Base-by-base conservation (phyloP, 35 echinoderm and acorn worm species). In the Apostichopus parvimensis region DNA sequence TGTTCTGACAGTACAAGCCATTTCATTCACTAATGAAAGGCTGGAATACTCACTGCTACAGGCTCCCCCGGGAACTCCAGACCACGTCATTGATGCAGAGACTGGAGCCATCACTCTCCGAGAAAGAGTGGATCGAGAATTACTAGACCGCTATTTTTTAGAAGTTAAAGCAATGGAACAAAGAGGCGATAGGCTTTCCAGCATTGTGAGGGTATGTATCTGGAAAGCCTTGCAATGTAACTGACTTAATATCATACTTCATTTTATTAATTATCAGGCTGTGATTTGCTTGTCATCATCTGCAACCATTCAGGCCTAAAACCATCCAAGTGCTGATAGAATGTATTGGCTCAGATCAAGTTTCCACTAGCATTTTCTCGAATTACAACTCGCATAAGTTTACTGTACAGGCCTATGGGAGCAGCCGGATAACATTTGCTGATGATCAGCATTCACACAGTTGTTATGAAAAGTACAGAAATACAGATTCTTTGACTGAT, bases 141-240 rank as follows among this genome's bases (percentile, higher is more conserved):
- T 24, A 52, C 24, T 92, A 57, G 83, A 53, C 18, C 70, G 18
- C 15, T 94, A 94, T 66, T 96, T 86, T 73, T 13, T 96, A 64
- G 83, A 81, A 28, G 92, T 96, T 5, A 17, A 80, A 53, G 92
- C 95, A 1, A 92, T 26, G 18, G 95, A 96, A 87, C 15, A 87
- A 12, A 56, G 58, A 7, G 82, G 57, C 24, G 52, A 92, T 59
- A 22, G 62, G 61, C 68, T 92, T 23, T 82, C 73, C 6, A 80
- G 66, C 21, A 86, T 64, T 23, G 95, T 94, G 26, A 68, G 95
- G 86, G 95, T 96, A 96, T 73, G 92, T 92, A 18, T 78, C 15
- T 52, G 23, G 6, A 90, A 18, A 65, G 6, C 17, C 14, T 17
- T 7, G 13, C 53, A 90, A 34, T 34, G 28, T 34, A 34, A 34